Evolutionary conservation across 2,797 vertebrate genomes (phyloP).

Genomic region (Rhinichthys osculus): DNA sequence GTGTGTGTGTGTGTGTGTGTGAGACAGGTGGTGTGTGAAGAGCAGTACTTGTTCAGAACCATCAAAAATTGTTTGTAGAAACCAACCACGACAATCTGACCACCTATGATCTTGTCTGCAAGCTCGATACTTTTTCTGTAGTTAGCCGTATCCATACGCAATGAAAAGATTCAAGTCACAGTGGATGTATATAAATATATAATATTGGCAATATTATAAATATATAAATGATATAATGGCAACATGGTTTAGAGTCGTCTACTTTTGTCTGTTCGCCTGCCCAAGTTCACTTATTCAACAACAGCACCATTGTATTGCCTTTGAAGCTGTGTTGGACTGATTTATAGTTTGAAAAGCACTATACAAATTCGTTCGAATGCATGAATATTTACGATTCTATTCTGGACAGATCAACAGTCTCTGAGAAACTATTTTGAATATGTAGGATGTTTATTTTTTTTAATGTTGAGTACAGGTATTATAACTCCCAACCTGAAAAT

Average conservation of each 20-base stretch:
- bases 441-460: not conserved
- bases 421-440: not conserved
- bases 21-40: not conserved
- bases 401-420: not conserved
- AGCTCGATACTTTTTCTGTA: not conserved
- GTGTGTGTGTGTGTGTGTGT: too few species aligned
- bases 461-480: not conserved
- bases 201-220: too few species aligned
- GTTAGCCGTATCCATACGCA: not conserved
- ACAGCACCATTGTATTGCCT: not conserved
- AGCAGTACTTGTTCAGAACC: not conserved
- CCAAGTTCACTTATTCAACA: not conserved
- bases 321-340: not conserved
- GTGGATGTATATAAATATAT: too few species aligned
- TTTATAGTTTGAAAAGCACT: not conserved
- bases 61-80: not conserved
- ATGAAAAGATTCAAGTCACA: too few species aligned
- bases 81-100: not conserved
- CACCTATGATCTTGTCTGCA: not conserved
- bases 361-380: not conserved
- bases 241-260: not conserved
- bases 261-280: not conserved
- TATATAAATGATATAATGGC: too few species aligned
- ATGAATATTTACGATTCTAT: not conserved
- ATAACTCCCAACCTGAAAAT: not conserved